These are phyloP conservation scores for Drosophila birchii DNA, from an alignment of 2,888 invertebrate species.

Conservation along the genomic window DNA sequence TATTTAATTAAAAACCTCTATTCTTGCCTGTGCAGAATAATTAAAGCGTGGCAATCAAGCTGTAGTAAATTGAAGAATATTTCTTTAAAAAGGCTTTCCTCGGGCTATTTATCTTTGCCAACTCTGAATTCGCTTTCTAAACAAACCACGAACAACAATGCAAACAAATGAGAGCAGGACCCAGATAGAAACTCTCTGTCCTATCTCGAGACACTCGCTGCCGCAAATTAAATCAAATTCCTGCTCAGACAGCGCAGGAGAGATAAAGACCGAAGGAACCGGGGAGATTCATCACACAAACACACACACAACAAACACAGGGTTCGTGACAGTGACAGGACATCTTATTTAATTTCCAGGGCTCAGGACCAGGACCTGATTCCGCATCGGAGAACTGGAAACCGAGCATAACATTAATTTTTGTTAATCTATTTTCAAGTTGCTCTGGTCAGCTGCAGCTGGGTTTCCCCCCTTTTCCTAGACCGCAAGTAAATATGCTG, in stretches of 20 bases:
- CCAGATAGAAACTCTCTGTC: conserved; percentile 27
- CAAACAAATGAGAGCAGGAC: conserved; percentile 38
- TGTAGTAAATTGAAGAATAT: conserved; percentile 8
- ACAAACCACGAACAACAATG: conserved; percentile 40
- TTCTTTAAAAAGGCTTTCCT: conserved; percentile 9
- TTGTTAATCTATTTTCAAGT: conserved; percentile 77
- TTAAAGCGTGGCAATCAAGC: neutral
- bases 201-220: conserved; percentile 21
- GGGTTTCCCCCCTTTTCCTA: conserved; percentile 17
- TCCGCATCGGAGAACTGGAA: conserved; percentile 42
- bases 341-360: conserved; percentile 74
- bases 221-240: conserved; percentile 73
- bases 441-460: conserved; percentile 55
- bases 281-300: conserved; percentile 34
- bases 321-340: conserved; percentile 66
- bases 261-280: conserved; percentile 16
- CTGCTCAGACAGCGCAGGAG: conserved; percentile 17
- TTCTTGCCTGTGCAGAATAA: neutral
- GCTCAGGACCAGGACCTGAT: conserved; percentile 29
- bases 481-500: conserved; percentile 76
- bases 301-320: conserved; percentile 16
- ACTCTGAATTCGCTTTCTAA: conserved; percentile 29
- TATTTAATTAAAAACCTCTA: neutral
- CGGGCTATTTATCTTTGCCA: conserved; percentile 34
- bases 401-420: conserved; percentile 73